Evolutionary conservation across 2,113 vertebrate genomes (phyloP).

Genomic region (Azemiops feae): DNA sequence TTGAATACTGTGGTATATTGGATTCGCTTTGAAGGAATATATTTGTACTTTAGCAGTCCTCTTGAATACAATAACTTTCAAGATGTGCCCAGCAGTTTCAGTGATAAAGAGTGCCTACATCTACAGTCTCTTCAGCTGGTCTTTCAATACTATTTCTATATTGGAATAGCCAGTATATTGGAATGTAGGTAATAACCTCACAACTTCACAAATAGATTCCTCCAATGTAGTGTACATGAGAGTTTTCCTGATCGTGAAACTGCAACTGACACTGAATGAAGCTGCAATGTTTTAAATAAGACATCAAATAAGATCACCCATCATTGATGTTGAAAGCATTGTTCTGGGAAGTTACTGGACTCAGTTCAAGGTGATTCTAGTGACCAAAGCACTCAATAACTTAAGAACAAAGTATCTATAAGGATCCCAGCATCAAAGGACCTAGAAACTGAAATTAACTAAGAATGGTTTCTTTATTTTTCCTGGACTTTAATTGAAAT

Average conservation of each 20-base stretch:
- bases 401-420: background rate
- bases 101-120: background rate
- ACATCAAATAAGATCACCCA: background rate
- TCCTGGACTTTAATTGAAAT: background rate
- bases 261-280: background rate
- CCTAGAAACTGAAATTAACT: background rate
- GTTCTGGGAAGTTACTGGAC: background rate
- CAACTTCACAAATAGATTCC: background rate
- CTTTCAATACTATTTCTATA: background rate
- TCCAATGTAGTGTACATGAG: background rate
- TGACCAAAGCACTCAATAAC: background rate
- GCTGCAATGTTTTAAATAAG: background rate
- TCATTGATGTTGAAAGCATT: background rate
- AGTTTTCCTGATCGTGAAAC: background rate
- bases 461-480: background rate
- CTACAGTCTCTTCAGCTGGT: background rate
- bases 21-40: background rate
- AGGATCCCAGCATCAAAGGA: background rate
- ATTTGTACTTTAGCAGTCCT: background rate
- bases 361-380: background rate
- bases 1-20: background rate
- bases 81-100: background rate
- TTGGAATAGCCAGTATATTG: background rate
- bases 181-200: background rate
- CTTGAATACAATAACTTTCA: background rate